Conservation (phyloP, 2,113 vertebrate species). For the Plestiodon gilberti region DNA sequence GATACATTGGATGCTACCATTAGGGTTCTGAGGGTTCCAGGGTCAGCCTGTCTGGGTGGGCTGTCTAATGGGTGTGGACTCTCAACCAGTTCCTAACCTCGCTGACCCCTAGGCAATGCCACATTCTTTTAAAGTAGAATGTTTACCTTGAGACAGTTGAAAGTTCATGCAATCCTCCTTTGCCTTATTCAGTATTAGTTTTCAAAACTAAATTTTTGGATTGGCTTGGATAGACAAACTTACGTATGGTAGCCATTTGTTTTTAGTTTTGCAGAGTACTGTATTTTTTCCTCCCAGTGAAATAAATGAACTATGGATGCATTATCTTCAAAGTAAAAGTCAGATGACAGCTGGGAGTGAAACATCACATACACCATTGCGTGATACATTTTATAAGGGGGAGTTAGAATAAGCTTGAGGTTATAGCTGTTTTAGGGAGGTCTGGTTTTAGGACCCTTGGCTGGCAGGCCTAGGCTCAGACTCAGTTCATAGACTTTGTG, state of each 20-base stretch:
- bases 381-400: neutral
- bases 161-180: neutral
- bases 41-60: too few relatives aligned
- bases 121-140: neutral
- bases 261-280: conserved; percentile 10
- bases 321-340: conserved; percentile 5
- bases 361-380: neutral
- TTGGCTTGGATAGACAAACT: neutral
- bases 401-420: neutral
- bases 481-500: neutral
- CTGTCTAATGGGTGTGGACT: too few relatives aligned
- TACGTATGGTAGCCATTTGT: neutral
- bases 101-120: too few relatives aligned
- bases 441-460: neutral
- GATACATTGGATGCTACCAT: too few relatives aligned
- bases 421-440: neutral
- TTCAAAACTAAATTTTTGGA: neutral
- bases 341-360: neutral
- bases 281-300: conserved; percentile 21
- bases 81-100: too few relatives aligned
- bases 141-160: neutral
- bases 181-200: neutral
- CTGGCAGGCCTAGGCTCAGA: neutral
- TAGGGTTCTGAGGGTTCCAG: too few relatives aligned
- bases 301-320: neutral